phyloP scores from a whole-genome alignment of 2,888 invertebrate genomes.

The Pseudolycoriella hygida region DNA sequence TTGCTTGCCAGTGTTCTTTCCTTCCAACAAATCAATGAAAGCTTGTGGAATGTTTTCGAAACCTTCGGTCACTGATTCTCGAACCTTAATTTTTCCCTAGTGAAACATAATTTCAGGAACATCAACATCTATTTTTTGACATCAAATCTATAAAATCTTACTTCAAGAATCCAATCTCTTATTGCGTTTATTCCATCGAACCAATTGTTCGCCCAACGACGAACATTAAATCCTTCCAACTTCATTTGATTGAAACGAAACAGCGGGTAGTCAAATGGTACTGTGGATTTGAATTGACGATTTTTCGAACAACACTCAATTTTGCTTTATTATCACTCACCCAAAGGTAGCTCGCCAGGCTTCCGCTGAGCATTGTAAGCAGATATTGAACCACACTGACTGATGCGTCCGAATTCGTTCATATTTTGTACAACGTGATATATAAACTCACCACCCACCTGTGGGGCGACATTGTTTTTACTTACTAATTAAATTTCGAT shows the following conservation, averaged over 20 bases:
- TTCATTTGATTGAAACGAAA: constrained; percentile 22
- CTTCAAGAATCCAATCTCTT: constrained; percentile 43
- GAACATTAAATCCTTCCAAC: constrained; percentile 34
- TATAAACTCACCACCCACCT: constrained; percentile 1
- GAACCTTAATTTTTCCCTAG: constrained; percentile 42
- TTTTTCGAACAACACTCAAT: too few relatives aligned
- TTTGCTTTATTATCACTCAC: too few relatives aligned
- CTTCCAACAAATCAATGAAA: constrained; percentile 41
- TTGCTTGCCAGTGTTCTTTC: constrained; percentile 54
- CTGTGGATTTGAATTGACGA: background rate
- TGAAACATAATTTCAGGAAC: too few relatives aligned
- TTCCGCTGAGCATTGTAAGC: background rate
- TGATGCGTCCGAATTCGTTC: constrained; percentile 1
- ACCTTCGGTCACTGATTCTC: constrained; percentile 50
- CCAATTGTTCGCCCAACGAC: constrained; percentile 37
- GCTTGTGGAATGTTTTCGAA: constrained; percentile 59
- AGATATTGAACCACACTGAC: constrained; percentile 3
- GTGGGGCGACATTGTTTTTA: too few relatives aligned
- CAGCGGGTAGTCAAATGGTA: constrained; percentile 31
- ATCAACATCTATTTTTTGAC: too few relatives aligned
- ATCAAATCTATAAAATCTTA: too few relatives aligned
- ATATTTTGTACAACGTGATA: background rate
- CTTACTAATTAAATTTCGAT: too few relatives aligned
- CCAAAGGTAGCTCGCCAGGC: too few relatives aligned
- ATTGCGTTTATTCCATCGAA: constrained; percentile 44